Evolutionary conservation across 1,140 invertebrate genomes (phyloP).

Genomic region (Berghia stephanieae): DNA sequence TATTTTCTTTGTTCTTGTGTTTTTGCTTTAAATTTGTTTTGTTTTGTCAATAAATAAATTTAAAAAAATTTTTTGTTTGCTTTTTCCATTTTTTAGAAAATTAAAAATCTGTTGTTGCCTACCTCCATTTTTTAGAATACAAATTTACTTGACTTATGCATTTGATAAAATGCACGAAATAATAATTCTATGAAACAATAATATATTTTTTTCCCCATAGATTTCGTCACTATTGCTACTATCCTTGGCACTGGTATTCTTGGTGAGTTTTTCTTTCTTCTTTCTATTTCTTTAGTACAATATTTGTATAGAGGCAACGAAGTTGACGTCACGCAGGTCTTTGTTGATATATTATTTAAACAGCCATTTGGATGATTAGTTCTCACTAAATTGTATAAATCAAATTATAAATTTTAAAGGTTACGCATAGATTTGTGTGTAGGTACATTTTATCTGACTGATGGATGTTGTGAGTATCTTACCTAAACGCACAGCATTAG

Average conservation of each 20-base stretch:
- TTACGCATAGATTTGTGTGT: not conserved
- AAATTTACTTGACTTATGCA: not conserved
- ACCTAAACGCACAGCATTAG: no score
- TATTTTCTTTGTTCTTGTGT: no score
- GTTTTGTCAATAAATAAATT: no score
- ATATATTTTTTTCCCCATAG: conserved; percentile 40
- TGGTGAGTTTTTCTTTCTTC: conserved; percentile 44
- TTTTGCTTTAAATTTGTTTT: no score
- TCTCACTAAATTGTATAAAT: not conserved
- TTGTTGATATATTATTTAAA: not conserved
- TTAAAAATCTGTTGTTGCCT: no score
- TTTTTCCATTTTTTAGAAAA: not conserved
- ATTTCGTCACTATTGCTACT: conserved; percentile 62
- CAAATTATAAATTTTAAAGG: not conserved
- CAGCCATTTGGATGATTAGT: no score
- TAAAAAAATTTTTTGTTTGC: not conserved
- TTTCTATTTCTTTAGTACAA: not conserved
- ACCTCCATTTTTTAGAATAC: not conserved
- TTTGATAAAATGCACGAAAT: no score
- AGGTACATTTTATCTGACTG: not conserved
- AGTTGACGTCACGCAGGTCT: not conserved
- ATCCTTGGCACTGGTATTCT: conserved; percentile 60
- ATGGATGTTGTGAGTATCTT: no score
- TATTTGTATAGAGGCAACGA: not conserved
- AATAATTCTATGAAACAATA: not conserved